These are phyloP conservation scores for Rhagoletis zephyria DNA, from an alignment of 1,140 invertebrate genomes.

Conservation along the genomic window DNA sequence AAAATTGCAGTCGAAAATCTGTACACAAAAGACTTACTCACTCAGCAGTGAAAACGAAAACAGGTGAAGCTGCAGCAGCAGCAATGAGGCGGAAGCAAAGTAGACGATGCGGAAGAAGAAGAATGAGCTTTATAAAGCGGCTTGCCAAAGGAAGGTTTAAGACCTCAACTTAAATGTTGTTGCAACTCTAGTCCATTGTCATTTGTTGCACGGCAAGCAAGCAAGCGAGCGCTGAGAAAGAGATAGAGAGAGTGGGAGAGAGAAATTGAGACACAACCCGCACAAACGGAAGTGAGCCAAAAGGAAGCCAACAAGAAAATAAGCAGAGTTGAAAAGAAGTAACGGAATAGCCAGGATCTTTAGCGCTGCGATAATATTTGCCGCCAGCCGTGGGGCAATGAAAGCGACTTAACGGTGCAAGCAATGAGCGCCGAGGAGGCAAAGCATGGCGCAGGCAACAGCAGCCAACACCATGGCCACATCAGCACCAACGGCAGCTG, in stretches of 20 bases:
- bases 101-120: slow-evolving; percentile 25
- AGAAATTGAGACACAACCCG: background rate
- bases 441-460: background rate
- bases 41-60: slow-evolving; percentile 38
- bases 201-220: slow-evolving; percentile 37
- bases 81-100: slow-evolving; percentile 28
- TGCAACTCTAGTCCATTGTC: background rate
- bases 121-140: slow-evolving; percentile 15
- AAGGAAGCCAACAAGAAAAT: background rate
- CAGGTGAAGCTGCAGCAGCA: slow-evolving; percentile 19
- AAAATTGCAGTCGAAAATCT: background rate
- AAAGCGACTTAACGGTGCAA: slow-evolving; percentile 1
- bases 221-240: background rate
- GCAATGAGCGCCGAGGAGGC: background rate
- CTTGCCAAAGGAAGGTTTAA: background rate
- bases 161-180: background rate
- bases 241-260: background rate
- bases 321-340: background rate
- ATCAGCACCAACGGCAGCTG: background rate
- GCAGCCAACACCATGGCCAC: background rate
- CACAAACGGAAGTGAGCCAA: background rate
- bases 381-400: background rate
- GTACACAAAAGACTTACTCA: slow-evolving; percentile 34
- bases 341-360: background rate
- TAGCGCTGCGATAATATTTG: slow-evolving; percentile 24